phyloP scores from a whole-genome alignment of 2,888 invertebrate species.

The Yponomeuta evonymella region DNA sequence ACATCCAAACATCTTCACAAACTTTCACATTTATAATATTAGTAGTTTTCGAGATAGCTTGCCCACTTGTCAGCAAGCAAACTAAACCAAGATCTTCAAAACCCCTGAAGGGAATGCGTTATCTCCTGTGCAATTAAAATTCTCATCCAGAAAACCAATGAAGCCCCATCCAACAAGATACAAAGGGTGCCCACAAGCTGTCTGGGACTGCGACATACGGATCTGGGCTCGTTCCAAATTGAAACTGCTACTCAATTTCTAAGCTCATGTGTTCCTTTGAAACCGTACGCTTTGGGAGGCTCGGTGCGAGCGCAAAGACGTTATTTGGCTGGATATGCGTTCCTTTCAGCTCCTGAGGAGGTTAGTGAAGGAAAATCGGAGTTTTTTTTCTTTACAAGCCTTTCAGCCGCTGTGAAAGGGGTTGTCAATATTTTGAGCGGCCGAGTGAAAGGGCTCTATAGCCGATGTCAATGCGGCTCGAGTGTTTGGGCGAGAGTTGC shows the following conservation, averaged over 20 bases:
- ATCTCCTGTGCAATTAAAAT: neutral
- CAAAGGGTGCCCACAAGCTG: neutral
- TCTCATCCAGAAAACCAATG: neutral
- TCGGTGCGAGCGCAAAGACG: slow-evolving; percentile 11
- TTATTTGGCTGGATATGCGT: slow-evolving; percentile 14
- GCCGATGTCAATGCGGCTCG: slow-evolving; percentile 13
- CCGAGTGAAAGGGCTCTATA: slow-evolving; percentile 12
- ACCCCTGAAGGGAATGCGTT: neutral
- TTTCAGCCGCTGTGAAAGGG: slow-evolving; percentile 4
- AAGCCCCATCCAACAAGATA: neutral
- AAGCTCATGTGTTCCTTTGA: slow-evolving; percentile 3
- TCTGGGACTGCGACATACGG: neutral
- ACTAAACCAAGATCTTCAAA: neutral
- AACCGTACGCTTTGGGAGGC: slow-evolving; percentile 1
- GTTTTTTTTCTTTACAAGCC: slow-evolving; percentile 7
- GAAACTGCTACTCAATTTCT: slow-evolving; percentile 11
- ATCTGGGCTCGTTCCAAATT: slow-evolving; percentile 2
- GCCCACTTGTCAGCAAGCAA: too few species aligned
- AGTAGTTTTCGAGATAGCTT: too few species aligned
- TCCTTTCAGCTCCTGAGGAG: slow-evolving; percentile 13
- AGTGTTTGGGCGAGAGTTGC: slow-evolving; percentile 6
- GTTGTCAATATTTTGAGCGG: slow-evolving; percentile 15
- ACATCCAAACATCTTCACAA: too few species aligned
- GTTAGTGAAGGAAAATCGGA: slow-evolving; percentile 13
- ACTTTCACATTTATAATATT: too few species aligned